These are phyloP conservation scores for Prinia subflava DNA, from an alignment of 2,113 vertebrate genomes.

Conservation along the genomic window DNA sequence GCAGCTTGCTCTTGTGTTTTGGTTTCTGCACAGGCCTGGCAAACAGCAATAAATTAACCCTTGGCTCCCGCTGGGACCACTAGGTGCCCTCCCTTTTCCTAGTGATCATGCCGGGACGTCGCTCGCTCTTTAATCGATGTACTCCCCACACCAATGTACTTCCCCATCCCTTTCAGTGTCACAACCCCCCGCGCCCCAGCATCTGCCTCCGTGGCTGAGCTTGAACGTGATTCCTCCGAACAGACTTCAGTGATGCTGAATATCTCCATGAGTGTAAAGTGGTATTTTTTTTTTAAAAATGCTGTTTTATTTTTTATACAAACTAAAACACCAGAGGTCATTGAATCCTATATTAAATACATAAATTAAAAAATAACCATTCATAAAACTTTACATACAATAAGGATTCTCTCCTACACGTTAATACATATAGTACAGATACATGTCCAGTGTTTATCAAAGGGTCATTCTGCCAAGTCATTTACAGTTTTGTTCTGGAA, in stretches of 20 bases:
- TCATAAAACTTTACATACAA: slow-evolving; percentile 81
- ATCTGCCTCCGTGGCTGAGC: background rate
- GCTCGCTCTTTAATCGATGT: background rate
- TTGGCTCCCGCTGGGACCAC: background rate
- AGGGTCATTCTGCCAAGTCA: slow-evolving; percentile 55
- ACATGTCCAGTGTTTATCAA: slow-evolving; percentile 67
- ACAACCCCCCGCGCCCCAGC: background rate
- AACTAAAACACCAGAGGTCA: slow-evolving; percentile 79
- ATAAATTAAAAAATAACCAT: slow-evolving; percentile 82
- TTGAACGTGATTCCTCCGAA: background rate
- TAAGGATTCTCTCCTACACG: slow-evolving; percentile 73
- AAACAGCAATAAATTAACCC: background rate
- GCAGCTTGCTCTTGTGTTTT: background rate
- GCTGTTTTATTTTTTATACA: slow-evolving; percentile 77
- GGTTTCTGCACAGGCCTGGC: background rate
- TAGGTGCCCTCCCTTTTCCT: no score
- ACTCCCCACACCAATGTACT: background rate
- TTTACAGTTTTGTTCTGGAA: slow-evolving; percentile 56
- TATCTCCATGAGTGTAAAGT: background rate
- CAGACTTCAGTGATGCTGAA: background rate
- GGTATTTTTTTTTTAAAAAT: slow-evolving; percentile 64
- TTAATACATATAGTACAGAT: slow-evolving; percentile 74
- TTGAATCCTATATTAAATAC: slow-evolving; percentile 82
- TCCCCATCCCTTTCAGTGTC: background rate
- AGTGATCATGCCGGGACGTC: no score